A percentile compares a stretch with the other conserved stretches of the same genome.
Evolutionary conservation across 2,888 invertebrate genomes (phyloP).

Genomic region (Drosophila anomalipes): DNA sequence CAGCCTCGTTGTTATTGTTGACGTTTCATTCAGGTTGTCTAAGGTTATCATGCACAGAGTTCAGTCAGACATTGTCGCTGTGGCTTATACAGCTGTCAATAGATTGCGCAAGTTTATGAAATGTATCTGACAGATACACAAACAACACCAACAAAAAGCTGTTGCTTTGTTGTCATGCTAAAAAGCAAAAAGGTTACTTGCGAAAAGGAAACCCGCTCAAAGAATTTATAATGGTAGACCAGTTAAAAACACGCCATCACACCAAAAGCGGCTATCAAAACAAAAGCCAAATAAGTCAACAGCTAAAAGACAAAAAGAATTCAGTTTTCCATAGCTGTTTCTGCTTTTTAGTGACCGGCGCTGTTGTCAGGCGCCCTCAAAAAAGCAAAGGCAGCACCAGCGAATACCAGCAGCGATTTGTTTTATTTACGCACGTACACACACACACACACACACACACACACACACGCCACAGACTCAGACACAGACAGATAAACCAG

Average conservation of each 20-base stretch:
- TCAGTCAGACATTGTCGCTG: slow-evolving; percentile 22
- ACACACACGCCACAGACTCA: slow-evolving; percentile 15
- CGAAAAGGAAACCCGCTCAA: slow-evolving; percentile 36
- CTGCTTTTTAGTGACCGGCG: slow-evolving; percentile 27
- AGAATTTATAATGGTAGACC: slow-evolving; percentile 23
- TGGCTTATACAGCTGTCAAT: slow-evolving; percentile 21
- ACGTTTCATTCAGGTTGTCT: slow-evolving; percentile 50
- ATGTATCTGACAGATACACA: slow-evolving; percentile 51
- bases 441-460: slow-evolving; percentile 31
- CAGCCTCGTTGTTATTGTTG: slow-evolving; percentile 28
- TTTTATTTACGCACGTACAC: slow-evolving; percentile 50
- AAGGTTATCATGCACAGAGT: slow-evolving; percentile 62
- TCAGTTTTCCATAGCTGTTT: slow-evolving; percentile 5
- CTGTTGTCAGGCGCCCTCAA: slow-evolving; percentile 73
- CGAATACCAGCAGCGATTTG: slow-evolving; percentile 53
- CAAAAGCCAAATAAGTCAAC: slow-evolving; percentile 68
- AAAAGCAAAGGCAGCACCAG: slow-evolving; percentile 46
- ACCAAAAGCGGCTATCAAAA: slow-evolving; percentile 61
- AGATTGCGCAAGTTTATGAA: slow-evolving; percentile 30
- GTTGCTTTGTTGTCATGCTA: slow-evolving; percentile 11
- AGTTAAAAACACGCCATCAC: slow-evolving; percentile 65
- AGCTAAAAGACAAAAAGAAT: slow-evolving; percentile 49
- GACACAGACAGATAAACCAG: slow-evolving; percentile 46
- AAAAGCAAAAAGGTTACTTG: neutral
- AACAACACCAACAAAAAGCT: neutral